Evolutionary conservation across 2,888 invertebrate species (phyloP), one percentile per base, ranked within the genome.

Genomic region (Pristionchus maxplancki): DNA sequence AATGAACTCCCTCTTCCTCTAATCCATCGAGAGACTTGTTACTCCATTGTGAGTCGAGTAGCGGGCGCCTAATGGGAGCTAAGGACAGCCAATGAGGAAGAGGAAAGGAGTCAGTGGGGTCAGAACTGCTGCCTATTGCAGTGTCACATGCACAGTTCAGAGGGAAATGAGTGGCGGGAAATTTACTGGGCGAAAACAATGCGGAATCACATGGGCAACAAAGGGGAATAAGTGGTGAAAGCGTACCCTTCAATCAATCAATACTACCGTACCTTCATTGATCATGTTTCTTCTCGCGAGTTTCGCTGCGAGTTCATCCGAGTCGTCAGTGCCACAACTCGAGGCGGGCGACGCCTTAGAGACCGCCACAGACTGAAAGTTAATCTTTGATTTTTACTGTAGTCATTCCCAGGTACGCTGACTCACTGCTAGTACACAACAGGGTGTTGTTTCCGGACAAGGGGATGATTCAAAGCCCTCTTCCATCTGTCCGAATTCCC

Each of bases 241-340:
- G n/a, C n/a, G n/a, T n/a, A n/a, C n/a, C n/a, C n/a, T n/a, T n/a
- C n/a, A n/a, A n/a, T n/a, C n/a, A 62, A 20, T 40, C 40, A n/a
- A 84, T 6, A 15, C 5, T 37, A 84, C 17, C 28, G 85, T 58
- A 88, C 88, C 88, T 31, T 88, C 88, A 44, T 81, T 88, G 81
- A 88, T 88, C 44, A 88, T 37, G 44, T 88, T 88, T n/a, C 88
- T 31, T 6, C 88, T 50, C 15, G 88, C 88, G 28, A 88, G 81
- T 31, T 88, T 88, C 17, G 88, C 88, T 1, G 88, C 88, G 31
- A 88, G 62, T 44, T 88, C 88, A 58, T 88, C 88, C 11, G 44
- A 58, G 15, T 88, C 88, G 62, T 88, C 88, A 13, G 88, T 58
- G 20, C 50, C 71, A 24, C 71, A 67, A 17, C 71, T 87, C n/a